Base-by-base conservation (phyloP, 2,113 vertebrate species). In the Prietella phreatophila region DNA sequence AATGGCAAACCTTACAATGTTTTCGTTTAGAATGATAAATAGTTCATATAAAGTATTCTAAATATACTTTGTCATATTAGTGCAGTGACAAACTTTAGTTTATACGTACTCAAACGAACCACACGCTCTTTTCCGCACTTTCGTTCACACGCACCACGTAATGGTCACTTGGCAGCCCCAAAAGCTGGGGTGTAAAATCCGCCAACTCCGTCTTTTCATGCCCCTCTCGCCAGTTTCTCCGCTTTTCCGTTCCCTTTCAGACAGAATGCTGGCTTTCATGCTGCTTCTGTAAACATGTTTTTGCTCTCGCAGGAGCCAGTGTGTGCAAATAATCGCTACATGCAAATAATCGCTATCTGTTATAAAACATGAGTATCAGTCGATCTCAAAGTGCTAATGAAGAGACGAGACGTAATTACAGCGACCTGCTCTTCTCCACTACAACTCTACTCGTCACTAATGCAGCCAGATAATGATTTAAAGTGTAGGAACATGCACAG, bases 151-250 rank as follows among this genome's bases (percentile, higher is more conserved):
- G 11, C 61, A 30, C 61, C 10, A 71, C 60, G 30, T 85, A 53
- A 60, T 25, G 10, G 60, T 80, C 87, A 47, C 60, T 80, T 22
- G 73, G 5, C 36, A 79, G 63, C 55, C 71, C 78, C 17, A 25
- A 25, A 65, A 27, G 63, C 84, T 82, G 19, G 50, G 27, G 78
- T 65, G 84, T 85, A 61, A 42, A 76, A 56, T 76, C 47, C 80
- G 36, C 25, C 22, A 75, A 76, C 78, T 22, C 53, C 30, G 25
- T 87, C 5, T 55, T 87, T 81, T 81, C 33, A 42, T 55, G 67
- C 20, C 71, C 53, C 4, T 27, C 73, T 71, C 61, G 3, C 7
- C 19, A 0, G 30, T 33, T 20, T 56, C 50, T 81, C 17, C 5
- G n/a, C 76, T 47, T 47, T 53, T 81, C 14, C 78, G 8, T 53